Conservation (phyloP, 1,140 invertebrate species). For the Meloidogyne exigua region DNA sequence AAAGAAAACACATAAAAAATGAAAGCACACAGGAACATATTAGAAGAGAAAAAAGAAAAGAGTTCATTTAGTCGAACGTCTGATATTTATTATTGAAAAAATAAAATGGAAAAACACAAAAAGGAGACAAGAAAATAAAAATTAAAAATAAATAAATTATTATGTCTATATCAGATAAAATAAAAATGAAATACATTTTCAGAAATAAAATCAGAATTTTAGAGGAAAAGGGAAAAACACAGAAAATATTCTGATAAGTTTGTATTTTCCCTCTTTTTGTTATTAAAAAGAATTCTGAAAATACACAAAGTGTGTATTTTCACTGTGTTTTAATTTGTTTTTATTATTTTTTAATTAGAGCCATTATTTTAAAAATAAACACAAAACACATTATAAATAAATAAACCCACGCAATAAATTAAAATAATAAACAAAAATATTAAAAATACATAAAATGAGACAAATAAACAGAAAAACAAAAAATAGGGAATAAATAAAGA, state of each 20-base stretch:
- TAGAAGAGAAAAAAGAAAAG: background rate
- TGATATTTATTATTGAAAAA: background rate
- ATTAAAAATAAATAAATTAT: background rate
- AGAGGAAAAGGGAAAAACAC: background rate
- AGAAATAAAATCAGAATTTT: background rate
- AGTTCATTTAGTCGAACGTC: background rate
- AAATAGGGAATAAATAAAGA: background rate
- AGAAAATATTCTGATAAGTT: too few species aligned
- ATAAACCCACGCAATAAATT: slow-evolving; percentile 1
- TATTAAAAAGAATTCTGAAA: too few species aligned
- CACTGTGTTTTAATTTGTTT: background rate
- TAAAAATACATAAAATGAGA: background rate
- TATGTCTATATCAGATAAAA: background rate
- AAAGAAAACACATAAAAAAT: background rate
- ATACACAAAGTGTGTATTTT: too few species aligned
- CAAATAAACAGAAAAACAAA: background rate
- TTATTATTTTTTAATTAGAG: background rate
- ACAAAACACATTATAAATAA: background rate
- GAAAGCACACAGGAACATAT: background rate
- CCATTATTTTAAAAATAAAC: too few species aligned
- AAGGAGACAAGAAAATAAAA: background rate
- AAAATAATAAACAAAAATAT: background rate
- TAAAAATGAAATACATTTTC: background rate
- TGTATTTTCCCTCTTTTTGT: too few species aligned
- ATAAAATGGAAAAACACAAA: background rate